Evolutionary conservation across 64 coral and sea anemone genomes (phyloP).

Genomic region (Exaiptasia diaphana): DNA sequence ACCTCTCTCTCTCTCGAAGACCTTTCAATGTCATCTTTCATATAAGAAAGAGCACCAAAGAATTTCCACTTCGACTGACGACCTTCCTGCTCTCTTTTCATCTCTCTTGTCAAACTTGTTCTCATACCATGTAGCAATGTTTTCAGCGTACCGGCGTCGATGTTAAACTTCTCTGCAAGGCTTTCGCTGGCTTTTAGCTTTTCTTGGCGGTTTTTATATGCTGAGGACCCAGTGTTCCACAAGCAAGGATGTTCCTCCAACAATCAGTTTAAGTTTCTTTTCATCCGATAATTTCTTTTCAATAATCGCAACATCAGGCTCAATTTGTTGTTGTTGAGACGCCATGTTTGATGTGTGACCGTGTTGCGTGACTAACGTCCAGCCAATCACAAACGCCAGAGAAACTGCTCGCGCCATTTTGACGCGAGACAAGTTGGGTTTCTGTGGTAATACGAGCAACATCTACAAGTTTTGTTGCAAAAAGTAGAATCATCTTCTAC

Average conservation of each 20-base stretch:
- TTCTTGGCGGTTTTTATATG: background rate
- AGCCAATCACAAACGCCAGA: background rate
- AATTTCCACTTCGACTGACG: slow-evolving; percentile 35
- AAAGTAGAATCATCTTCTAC: background rate
- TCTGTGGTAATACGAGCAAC: background rate
- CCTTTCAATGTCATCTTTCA: slow-evolving; percentile 56
- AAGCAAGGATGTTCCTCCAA: background rate
- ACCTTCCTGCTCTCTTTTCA: slow-evolving; percentile 32
- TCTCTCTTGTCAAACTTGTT: slow-evolving; percentile 52
- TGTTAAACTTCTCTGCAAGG: background rate
- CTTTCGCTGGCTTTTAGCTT: background rate
- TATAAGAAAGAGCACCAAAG: slow-evolving; percentile 50
- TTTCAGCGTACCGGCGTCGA: slow-evolving; percentile 13
- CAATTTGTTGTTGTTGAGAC: background rate
- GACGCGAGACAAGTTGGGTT: background rate
- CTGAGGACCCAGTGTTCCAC: background rate
- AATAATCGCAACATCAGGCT: background rate
- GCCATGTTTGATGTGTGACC: background rate
- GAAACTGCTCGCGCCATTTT: background rate
- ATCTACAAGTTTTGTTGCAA: background rate
- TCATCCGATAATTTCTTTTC: background rate
- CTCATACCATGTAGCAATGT: slow-evolving; percentile 40
- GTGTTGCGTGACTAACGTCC: background rate
- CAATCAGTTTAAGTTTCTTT: background rate
- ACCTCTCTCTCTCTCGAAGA: background rate